A percentile compares a stretch with the other conserved stretches of the same genome.
phyloP scores from a whole-genome alignment of 2,888 invertebrate species.

The Nephrotoma flavescens region DNA sequence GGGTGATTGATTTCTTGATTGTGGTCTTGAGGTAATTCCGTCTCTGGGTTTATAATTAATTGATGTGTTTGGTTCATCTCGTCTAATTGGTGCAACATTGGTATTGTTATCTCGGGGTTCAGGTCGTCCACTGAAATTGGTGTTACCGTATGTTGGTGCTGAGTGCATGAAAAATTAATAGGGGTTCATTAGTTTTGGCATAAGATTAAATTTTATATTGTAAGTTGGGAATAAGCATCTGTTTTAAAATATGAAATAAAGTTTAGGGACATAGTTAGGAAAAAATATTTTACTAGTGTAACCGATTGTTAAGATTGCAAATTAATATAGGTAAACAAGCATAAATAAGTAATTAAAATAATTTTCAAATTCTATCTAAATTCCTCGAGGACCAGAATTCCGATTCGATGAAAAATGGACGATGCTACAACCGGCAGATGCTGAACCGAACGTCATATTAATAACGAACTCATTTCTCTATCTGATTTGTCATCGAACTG shows the following conservation, averaged over 20 bases:
- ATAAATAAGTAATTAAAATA: too few species aligned
- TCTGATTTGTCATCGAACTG: too few species aligned
- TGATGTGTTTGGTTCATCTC: not conserved
- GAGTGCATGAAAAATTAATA: not conserved
- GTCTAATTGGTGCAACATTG: not conserved
- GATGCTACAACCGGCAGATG: too few species aligned
- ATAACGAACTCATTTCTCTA: too few species aligned
- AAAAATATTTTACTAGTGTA: too few species aligned
- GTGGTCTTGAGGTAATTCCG: not conserved
- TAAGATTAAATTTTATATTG: not conserved
- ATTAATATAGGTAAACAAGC: too few species aligned
- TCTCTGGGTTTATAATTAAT: not conserved
- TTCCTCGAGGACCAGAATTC: too few species aligned
- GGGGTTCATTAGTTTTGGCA: not conserved
- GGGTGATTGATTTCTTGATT: not conserved
- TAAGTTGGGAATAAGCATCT: not conserved
- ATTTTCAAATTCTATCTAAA: too few species aligned
- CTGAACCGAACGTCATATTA: too few species aligned
- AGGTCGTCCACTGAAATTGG: not conserved
- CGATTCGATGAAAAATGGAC: too few species aligned
- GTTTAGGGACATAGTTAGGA: too few species aligned
- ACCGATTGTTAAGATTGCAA: too few species aligned
- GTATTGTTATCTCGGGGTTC: not conserved
- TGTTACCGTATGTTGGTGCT: not conserved
- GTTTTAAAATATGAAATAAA: not conserved